Evolutionary conservation across 1,140 invertebrate species (phyloP).

Genomic region (Prorops nasuta): DNA sequence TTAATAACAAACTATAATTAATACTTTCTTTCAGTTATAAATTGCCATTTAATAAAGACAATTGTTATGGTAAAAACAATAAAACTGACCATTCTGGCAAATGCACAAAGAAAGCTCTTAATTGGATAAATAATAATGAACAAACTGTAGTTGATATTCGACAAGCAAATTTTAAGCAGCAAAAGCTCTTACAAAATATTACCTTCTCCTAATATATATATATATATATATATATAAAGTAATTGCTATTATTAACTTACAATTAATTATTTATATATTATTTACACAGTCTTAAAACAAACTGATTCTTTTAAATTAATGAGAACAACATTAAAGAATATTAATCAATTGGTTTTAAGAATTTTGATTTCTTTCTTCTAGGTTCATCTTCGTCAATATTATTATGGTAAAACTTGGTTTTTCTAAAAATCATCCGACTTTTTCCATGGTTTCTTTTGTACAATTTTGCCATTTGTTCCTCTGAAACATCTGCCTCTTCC

Average conservation of each 20-base stretch:
- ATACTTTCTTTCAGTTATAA: slow-evolving; percentile 21
- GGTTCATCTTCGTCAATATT: slow-evolving; percentile 22
- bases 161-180: slow-evolving; percentile 26
- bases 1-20: slow-evolving; percentile 3
- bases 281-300: too few relatives aligned
- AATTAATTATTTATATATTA: slow-evolving; percentile 6
- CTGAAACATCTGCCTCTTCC: slow-evolving; percentile 66
- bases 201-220: too few relatives aligned
- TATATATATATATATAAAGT: slow-evolving; percentile 4
- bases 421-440: slow-evolving; percentile 30
- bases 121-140: slow-evolving; percentile 19
- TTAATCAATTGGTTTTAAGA: slow-evolving; percentile 42
- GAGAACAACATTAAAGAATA: too few relatives aligned
- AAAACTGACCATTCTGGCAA: too few relatives aligned
- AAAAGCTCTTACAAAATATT: too few relatives aligned
- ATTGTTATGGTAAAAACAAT: slow-evolving; percentile 20
- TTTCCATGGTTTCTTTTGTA: too few relatives aligned
- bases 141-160: slow-evolving; percentile 16
- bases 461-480: slow-evolving; percentile 67
- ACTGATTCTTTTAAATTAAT: too few relatives aligned
- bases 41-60: slow-evolving; percentile 19
- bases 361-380: slow-evolving; percentile 39
- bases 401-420: slow-evolving; percentile 31
- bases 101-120: slow-evolving; percentile 21
- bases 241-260: too few relatives aligned